Evolutionary conservation across 2,113 vertebrate genomes (phyloP).

Genomic region (Eupsittula cactorum): DNA sequence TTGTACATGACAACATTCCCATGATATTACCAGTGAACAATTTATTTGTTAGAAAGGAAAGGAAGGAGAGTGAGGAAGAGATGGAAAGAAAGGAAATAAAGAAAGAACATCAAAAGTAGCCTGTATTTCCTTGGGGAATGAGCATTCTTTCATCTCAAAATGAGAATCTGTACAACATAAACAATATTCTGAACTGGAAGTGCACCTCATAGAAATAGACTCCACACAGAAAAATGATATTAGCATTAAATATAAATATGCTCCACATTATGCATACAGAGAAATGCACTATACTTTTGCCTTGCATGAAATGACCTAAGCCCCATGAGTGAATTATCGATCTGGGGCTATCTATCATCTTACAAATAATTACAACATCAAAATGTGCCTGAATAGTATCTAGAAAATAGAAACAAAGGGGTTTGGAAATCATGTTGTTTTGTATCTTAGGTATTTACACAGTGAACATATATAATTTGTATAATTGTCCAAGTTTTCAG

Average conservation of each 20-base stretch:
- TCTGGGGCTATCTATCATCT: neutral
- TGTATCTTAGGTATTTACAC: neutral
- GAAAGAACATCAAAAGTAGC: neutral
- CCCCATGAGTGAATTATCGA: slow-evolving; percentile 28
- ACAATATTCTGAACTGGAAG: neutral
- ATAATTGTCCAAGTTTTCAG: neutral
- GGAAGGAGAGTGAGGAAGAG: neutral
- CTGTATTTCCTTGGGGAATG: neutral
- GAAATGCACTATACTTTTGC: slow-evolving; percentile 37
- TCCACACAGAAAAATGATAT: slow-evolving; percentile 14
- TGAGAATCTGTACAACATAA: slow-evolving; percentile 1
- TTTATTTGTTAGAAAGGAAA: neutral
- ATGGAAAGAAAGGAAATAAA: neutral
- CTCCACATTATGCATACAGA: slow-evolving; percentile 44
- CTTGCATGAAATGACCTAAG: slow-evolving; percentile 22
- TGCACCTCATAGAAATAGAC: neutral
- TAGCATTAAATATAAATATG: slow-evolving; percentile 57
- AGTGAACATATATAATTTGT: neutral
- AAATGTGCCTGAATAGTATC: neutral
- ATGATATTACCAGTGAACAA: neutral
- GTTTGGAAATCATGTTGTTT: neutral
- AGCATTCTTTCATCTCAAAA: neutral
- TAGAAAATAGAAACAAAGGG: neutral
- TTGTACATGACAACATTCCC: neutral
- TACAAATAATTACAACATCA: slow-evolving; percentile 39